Evolutionary conservation across 2,797 vertebrate species (phyloP), one percentile per base, ranked within the genome.

Genomic region (Sparus aurata): DNA sequence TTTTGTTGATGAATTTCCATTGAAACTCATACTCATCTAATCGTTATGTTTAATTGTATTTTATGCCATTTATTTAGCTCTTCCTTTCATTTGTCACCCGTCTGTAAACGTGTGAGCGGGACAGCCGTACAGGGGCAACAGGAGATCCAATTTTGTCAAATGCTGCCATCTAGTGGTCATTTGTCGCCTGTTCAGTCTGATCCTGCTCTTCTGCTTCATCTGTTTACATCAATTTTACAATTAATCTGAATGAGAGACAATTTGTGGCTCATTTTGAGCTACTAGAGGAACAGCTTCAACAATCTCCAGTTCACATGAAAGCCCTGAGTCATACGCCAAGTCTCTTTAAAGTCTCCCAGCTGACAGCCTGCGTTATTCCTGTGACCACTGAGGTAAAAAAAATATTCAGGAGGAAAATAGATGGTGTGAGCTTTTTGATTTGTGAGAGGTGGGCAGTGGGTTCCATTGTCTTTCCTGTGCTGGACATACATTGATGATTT

Each of bases 81-180:
- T 59, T 53, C 12, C 22, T 13, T 30, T 8, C 16, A 22, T 80
- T 22, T 64, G 22, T 73, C 0, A 10, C 7, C 8, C 1, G 13
- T 23, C 15, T 53, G 30, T 57, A 43, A 9, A 15, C 8, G 38
- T 54, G 7, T 20, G 15, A 70, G 10, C 9, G 3, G 3, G 43
- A 34, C 0, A 9, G 18, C 6, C 0, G 2, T 16, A 0, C 17
- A 18, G 16, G 5, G 27, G 3, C n/a, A 2, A 58, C 3, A 1
- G 30, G 12, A 43, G 16, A 25, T 69, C 1, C 10, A 69, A 11
- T 54, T 70, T 70, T 80, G 72, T 9, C 54, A 25, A 66, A 90
- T 15, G 72, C 30, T 72, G 66, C 82, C 91, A 89, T 77, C 93
- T 93, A 71, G 80, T 92, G 93, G 85, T 16, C 4, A 34, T 30